Evolutionary conservation across 2,888 invertebrate genomes (phyloP), one percentile per base, ranked within the genome.

Genomic region (Allygus modestus): DNA sequence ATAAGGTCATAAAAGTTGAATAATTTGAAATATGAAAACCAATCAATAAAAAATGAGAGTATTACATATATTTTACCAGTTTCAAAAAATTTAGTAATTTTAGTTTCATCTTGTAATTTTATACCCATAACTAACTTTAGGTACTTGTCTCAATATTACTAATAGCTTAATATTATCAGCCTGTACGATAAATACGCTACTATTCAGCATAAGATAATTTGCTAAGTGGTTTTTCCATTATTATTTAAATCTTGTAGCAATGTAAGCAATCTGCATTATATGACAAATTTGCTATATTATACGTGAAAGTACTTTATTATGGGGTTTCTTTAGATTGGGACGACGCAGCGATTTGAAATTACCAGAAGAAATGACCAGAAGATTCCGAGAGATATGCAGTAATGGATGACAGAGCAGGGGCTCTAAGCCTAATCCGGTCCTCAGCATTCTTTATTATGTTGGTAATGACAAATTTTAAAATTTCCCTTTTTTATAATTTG

Each of bases 341-440:
- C n/a, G 15, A 28, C 65, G 26, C n/a, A 28, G 65, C 28, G 15
- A 12, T 65, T 65, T 28, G 12, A 65, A 31, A 4, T 65, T 65
- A 65, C 54, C 20, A 65, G 58, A 58, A 58, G 58, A 58, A 58
- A 58, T 26, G 5, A 2, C 15, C 58, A 58, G 58, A 58, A 58
- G 58, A 58, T 5, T 23, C 12, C 23, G 12, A 23, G 58, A 5
- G 26, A 58, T 58, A 7, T 2, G 26, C 58, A 58, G 58, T 23
- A 23, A 23, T 9, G 23, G 23, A 58, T 58, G 0, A 2, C 58
- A 20, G 58, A 58, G 23, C 26, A 5, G 5, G 12, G 23, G 26
- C 2, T 4, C 1, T 58, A 23, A 23, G 7, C 58, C 20, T 1
- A 23, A 11, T 23, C 5, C 58, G 58, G 58, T 1, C 20, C 2